Evolutionary conservation across 2,888 invertebrate species (phyloP).

Genomic region (Acanthosepion esculentum): DNA sequence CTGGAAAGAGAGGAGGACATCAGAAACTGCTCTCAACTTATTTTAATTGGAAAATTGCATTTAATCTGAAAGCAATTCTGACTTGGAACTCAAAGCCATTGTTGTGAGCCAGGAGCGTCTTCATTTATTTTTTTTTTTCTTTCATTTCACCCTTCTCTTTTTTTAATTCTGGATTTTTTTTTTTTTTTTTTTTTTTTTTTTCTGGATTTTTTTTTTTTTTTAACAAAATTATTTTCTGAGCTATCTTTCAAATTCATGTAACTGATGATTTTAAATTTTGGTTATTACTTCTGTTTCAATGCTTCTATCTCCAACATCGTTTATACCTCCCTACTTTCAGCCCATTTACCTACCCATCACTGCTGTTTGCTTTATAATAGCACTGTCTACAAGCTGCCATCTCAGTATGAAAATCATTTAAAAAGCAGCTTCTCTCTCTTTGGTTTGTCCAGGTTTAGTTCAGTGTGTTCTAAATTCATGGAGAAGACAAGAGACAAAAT

Average conservation of each 20-base stretch:
- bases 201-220: neutral
- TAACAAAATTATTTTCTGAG: neutral
- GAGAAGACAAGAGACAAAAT: neutral
- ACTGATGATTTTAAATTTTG: neutral
- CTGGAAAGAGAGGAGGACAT: neutral
- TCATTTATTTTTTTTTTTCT: neutral
- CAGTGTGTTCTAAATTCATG: neutral
- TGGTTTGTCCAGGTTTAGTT: too few species aligned
- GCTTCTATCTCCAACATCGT: neutral
- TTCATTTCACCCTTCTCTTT: neutral
- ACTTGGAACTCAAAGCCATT: neutral
- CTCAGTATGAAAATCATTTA: neutral
- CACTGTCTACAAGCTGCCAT: neutral
- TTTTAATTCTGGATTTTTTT: neutral
- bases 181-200: neutral
- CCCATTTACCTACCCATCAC: neutral
- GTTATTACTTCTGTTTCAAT: neutral
- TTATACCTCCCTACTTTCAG: too few species aligned
- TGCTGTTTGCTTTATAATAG: neutral
- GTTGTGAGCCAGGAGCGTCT: neutral
- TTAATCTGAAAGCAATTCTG: conserved; percentile 14
- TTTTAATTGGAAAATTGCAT: neutral
- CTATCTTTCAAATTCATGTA: neutral
- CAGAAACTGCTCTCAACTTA: neutral
- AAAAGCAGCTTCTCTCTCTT: neutral